These are phyloP conservation scores for Hermaeophaga mercurialis DNA, from an alignment of 2,888 invertebrate species.

Conservation along the genomic window DNA sequence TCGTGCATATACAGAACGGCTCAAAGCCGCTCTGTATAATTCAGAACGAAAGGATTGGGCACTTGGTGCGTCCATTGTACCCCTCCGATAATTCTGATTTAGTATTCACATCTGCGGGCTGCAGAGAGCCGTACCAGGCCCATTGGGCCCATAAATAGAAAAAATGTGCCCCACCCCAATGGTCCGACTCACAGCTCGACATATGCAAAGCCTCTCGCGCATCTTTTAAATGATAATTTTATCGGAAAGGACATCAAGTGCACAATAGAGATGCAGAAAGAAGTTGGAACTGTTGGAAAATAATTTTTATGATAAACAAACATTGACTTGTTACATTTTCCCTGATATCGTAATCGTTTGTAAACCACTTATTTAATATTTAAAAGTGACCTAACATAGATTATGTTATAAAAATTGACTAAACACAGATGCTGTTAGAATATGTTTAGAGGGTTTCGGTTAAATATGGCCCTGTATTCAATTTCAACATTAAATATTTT, in stretches of 20 bases:
- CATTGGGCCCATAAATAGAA: slow-evolving; percentile 38
- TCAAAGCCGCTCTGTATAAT: slow-evolving; percentile 31
- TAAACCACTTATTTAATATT: no score
- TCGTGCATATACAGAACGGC: slow-evolving; percentile 18
- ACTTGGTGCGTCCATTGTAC: slow-evolving; percentile 27
- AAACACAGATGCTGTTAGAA: no score
- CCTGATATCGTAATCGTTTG: no score
- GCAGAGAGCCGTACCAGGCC: slow-evolving; percentile 29
- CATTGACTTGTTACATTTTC: no score
- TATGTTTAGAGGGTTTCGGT: no score
- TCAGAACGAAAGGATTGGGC: slow-evolving; percentile 33
- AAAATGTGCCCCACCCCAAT: slow-evolving; percentile 14
- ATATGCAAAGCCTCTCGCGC: slow-evolving; percentile 35
- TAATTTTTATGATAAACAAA: neutral
- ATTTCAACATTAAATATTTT: no score
- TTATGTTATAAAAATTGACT: no score
- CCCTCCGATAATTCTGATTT: slow-evolving; percentile 42
- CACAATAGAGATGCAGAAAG: neutral
- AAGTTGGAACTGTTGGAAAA: slow-evolving; percentile 6
- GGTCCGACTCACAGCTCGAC: slow-evolving; percentile 22
- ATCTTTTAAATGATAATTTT: slow-evolving; percentile 43
- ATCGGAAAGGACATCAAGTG: slow-evolving; percentile 34
- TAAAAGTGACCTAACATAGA: no score
- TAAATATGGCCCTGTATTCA: no score
- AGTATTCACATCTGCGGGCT: slow-evolving; percentile 42